Base-by-base conservation (phyloP, 1,140 invertebrate species). In the Rhopalosiphum maidis region DNA sequence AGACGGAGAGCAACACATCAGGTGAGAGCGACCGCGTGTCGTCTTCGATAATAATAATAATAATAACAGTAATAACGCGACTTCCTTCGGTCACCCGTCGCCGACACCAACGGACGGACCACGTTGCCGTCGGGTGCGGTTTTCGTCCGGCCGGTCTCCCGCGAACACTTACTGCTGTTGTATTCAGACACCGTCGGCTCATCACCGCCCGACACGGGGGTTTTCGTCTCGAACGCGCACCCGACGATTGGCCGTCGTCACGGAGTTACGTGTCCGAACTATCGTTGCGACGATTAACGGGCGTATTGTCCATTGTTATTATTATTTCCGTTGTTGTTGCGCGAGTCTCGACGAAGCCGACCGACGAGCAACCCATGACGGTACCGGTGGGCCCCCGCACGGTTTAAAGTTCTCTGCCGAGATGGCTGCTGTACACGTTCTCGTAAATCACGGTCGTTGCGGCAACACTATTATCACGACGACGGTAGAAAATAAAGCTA, bases 341-440 rank as follows among this genome's bases (percentile, higher is more conserved):
- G 55, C 55, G 30, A 1, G 55, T 55, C 23, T 55, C 55, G 60
- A n/a, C 60, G 11, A 68, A n/a, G 4, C 30, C 11, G 30, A 68
- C 30, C 30, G 11, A n/a, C 15, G 60, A n/a, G n/a, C 41, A 86
- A 86, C 85, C 85, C 85, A 86, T 1, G 23, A n/a, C 43, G 15
- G 23, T 2, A 37, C 43, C 30, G 25, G 25, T n/a, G 60, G 85
- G 85, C 85, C 85, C 43, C 85, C 85, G 25, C 8, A 86, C 85
- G 85, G 85, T 86, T 86, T 86, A 86, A 86, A 86, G 85, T 86
- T 86, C 85, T 86, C n/a, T 18, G 85, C 43, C 85, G 85, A 86
- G 23, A 25, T 18, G 83, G n/a, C 60, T 18, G 60, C 15, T 25
- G 15, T 18, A 18, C 15, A 6, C 60, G 60, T 85, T 85, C 60